A percentile compares a stretch with the other conserved stretches of the same genome.
phyloP scores from a whole-genome alignment of 2,797 vertebrate species.

The Echiichthys vipera region DNA sequence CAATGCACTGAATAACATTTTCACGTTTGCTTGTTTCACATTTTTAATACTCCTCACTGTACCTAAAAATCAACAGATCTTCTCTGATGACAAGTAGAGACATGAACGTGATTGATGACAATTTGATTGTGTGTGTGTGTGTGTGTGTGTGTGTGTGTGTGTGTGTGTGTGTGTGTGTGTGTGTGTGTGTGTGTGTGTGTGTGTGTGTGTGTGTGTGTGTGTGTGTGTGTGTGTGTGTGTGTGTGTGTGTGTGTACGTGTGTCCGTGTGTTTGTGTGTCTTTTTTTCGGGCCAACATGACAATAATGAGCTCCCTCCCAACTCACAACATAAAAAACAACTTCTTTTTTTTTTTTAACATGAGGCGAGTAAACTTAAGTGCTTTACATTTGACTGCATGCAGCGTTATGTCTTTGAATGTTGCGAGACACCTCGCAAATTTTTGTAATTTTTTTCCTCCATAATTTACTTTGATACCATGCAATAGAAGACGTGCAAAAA shows the following conservation, averaged over 20 bases:
- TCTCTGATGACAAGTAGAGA: constrained; percentile 66
- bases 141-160: constrained; percentile 1
- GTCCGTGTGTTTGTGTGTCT: no score
- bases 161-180: constrained; percentile 3
- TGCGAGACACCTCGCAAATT: constrained; percentile 79
- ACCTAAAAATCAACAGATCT: constrained; percentile 66
- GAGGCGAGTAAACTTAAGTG: constrained; percentile 83
- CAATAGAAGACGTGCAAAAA: constrained; percentile 91
- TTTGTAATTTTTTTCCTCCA: constrained; percentile 79
- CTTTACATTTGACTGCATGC: constrained; percentile 86
- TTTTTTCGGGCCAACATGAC: constrained; percentile 82
- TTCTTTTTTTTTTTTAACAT: constrained; percentile 67
- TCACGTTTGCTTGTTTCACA: constrained; percentile 84
- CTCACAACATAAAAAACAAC: constrained; percentile 70
- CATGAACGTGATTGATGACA: constrained; percentile 65
- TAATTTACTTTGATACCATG: constrained; percentile 90
- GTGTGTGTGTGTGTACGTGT: constrained; percentile 21
- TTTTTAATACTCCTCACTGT: constrained; percentile 78
- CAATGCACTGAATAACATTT: constrained; percentile 82
- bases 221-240: background rate
- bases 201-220: constrained; percentile 33
- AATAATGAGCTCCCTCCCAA: constrained; percentile 83
- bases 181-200: constrained; percentile 22
- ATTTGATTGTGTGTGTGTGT: constrained; percentile 61
- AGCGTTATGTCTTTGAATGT: constrained; percentile 85